A percentile compares a stretch with the other conserved stretches of the same genome.
These are phyloP conservation scores for Chromoteleia sp. DNA, from an alignment of 2,888 invertebrate genomes.

Conservation along the genomic window DNA sequence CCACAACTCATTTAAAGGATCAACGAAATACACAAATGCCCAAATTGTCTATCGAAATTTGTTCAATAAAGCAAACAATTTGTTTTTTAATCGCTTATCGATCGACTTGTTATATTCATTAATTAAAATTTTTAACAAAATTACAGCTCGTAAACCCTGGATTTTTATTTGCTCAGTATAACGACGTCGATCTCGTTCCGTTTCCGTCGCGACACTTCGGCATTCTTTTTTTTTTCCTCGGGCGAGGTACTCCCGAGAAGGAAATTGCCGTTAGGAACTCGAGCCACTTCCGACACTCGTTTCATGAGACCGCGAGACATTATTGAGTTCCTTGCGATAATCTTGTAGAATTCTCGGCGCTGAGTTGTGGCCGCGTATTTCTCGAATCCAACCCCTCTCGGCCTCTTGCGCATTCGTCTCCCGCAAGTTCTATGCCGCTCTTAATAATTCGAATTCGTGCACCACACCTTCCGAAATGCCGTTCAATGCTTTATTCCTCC, in stretches of 20 bases:
- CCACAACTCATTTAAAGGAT: too few species aligned
- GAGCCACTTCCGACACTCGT: constrained; percentile 77
- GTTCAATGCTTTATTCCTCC: too few species aligned
- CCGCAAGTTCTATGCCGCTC: constrained; percentile 52
- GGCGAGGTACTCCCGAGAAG: constrained; percentile 72
- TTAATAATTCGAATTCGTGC: constrained; percentile 60
- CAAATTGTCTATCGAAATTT: too few species aligned
- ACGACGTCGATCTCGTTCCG: constrained; percentile 32
- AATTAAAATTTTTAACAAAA: neutral
- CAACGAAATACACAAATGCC: too few species aligned
- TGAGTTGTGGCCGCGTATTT: constrained; percentile 75
- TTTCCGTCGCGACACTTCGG: constrained; percentile 42
- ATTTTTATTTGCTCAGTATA: constrained; percentile 35
- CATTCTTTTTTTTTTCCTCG: constrained; percentile 58
- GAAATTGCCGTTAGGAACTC: constrained; percentile 80
- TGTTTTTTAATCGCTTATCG: too few species aligned
- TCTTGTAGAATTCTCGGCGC: constrained; percentile 70
- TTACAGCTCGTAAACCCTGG: neutral
- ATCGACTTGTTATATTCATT: too few species aligned
- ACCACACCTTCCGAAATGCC: constrained; percentile 25
- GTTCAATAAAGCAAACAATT: too few species aligned
- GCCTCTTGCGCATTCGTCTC: constrained; percentile 64
- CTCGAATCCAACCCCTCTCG: constrained; percentile 69
- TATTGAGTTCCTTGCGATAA: constrained; percentile 80
- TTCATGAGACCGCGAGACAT: constrained; percentile 73